These are phyloP conservation scores for Clitarchus hookeri DNA, from an alignment of 2,888 invertebrate species.

Conservation along the genomic window DNA sequence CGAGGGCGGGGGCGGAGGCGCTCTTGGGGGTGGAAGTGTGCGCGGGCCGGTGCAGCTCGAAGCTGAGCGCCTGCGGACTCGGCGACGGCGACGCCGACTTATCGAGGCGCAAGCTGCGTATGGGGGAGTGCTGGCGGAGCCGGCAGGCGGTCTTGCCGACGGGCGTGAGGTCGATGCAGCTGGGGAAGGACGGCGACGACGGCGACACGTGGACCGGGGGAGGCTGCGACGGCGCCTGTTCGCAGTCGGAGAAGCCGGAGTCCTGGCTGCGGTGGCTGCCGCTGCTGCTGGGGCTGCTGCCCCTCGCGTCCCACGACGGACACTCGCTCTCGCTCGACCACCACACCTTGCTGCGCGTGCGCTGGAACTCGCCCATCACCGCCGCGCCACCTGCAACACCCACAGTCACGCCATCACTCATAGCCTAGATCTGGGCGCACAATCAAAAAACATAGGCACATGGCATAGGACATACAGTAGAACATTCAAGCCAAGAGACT, in stretches of 20 bases:
- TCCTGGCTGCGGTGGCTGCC: constrained; percentile 75
- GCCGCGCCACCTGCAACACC: constrained; percentile 27
- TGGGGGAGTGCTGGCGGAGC: constrained; percentile 19
- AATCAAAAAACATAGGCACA: too few relatives aligned
- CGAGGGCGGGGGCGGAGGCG: constrained; percentile 19
- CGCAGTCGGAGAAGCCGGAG: constrained; percentile 81
- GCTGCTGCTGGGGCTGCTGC: constrained; percentile 49
- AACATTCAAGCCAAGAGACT: too few relatives aligned
- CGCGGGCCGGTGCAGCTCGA: constrained; percentile 47
- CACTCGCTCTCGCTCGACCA: constrained; percentile 59
- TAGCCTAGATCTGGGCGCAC: too few relatives aligned
- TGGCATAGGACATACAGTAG: too few relatives aligned
- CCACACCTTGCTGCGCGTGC: constrained; percentile 71
- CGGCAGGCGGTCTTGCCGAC: not conserved
- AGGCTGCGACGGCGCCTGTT: constrained; percentile 50
- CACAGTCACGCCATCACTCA: not conserved
- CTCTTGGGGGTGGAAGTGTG: constrained; percentile 57
- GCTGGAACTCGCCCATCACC: constrained; percentile 67
- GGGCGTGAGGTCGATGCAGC: constrained; percentile 23
- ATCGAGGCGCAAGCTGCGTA: not conserved
- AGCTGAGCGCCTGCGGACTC: constrained; percentile 41
- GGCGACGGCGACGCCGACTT: not conserved
- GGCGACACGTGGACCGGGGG: not conserved
- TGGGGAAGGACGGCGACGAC: not conserved
- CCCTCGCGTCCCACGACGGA: constrained; percentile 50